These are phyloP conservation scores for Paedocypris sp. DNA, from an alignment of 2,113 vertebrate species.

Conservation along the genomic window DNA sequence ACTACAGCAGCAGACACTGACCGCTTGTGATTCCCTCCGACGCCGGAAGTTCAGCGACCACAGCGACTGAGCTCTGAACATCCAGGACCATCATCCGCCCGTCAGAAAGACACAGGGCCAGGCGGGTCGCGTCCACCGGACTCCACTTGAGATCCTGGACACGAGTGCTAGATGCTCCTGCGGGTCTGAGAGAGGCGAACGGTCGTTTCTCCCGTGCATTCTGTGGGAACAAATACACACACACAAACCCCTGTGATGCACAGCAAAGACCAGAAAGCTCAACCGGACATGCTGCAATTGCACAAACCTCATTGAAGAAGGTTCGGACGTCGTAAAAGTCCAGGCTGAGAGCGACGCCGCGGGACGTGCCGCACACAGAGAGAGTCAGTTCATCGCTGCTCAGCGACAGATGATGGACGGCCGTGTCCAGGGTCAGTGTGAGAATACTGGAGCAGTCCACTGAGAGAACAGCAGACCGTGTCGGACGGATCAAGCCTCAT, in stretches of 20 bases:
- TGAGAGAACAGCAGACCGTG: constrained; percentile 30
- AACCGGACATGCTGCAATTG: background rate
- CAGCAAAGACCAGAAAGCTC: background rate
- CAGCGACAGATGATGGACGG: constrained; percentile 78
- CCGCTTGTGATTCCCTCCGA: constrained; percentile 75
- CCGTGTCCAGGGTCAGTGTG: constrained; percentile 61
- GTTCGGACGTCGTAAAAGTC: constrained; percentile 86
- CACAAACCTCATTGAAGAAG: constrained; percentile 76
- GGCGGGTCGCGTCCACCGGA: constrained; percentile 59
- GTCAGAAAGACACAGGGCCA: constrained; percentile 76
- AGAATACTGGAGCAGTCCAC: constrained; percentile 65
- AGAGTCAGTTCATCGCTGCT: constrained; percentile 86
- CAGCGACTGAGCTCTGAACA: constrained; percentile 65
- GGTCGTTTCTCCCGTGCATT: constrained; percentile 71
- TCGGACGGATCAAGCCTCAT: too few species aligned
- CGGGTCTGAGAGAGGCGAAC: constrained; percentile 68
- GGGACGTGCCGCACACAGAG: constrained; percentile 71
- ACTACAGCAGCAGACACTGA: constrained; percentile 51
- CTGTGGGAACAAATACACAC: constrained; percentile 44
- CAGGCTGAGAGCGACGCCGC: constrained; percentile 59
- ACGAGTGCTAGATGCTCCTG: constrained; percentile 43
- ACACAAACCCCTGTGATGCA: background rate
- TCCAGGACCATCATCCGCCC: constrained; percentile 82
- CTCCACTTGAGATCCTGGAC: constrained; percentile 93
- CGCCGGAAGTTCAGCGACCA: constrained; percentile 66